Evolutionary conservation across 2,888 invertebrate species (phyloP).

Genomic region (Cephus pulcher): DNA sequence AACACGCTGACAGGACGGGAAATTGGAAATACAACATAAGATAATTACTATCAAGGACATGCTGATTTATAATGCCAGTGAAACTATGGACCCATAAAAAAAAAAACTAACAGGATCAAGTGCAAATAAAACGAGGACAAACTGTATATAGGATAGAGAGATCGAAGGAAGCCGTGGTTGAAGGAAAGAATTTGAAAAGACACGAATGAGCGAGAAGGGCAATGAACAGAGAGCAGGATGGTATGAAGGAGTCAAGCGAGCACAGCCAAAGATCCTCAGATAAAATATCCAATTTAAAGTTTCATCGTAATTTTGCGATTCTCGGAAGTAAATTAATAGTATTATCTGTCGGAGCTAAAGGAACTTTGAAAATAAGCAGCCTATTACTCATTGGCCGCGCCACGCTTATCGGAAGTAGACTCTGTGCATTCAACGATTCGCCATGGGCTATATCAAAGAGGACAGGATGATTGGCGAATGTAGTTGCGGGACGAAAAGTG

Average conservation of each 20-base stretch:
- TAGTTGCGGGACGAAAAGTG: background rate
- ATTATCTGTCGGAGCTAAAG: conserved; percentile 50
- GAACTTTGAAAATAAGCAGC: conserved; percentile 59
- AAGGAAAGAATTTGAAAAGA: too few species aligned
- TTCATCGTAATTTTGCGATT: conserved; percentile 64
- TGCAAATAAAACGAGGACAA: too few species aligned
- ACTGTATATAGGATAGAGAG: too few species aligned
- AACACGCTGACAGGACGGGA: background rate
- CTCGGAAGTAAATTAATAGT: conserved; percentile 63
- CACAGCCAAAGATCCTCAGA: conserved; percentile 48
- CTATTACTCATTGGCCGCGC: conserved; percentile 55
- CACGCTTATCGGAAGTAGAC: conserved; percentile 36
- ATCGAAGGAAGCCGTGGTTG: too few species aligned
- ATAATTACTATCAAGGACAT: conserved; percentile 39
- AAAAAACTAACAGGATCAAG: too few species aligned
- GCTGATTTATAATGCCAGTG: too few species aligned
- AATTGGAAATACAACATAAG: conserved; percentile 21
- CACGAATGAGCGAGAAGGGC: too few species aligned
- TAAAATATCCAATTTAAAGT: conserved; percentile 62
- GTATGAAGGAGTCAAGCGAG: conserved; percentile 11
- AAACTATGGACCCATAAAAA: too few species aligned
- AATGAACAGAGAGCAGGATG: too few species aligned
- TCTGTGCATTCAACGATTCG: conserved; percentile 7
- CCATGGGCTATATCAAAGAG: conserved; percentile 20
- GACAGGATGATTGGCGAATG: conserved; percentile 21